These are phyloP conservation scores for Chironomus striatipennis DNA, from an alignment of 1,140 invertebrate species.

Conservation along the genomic window DNA sequence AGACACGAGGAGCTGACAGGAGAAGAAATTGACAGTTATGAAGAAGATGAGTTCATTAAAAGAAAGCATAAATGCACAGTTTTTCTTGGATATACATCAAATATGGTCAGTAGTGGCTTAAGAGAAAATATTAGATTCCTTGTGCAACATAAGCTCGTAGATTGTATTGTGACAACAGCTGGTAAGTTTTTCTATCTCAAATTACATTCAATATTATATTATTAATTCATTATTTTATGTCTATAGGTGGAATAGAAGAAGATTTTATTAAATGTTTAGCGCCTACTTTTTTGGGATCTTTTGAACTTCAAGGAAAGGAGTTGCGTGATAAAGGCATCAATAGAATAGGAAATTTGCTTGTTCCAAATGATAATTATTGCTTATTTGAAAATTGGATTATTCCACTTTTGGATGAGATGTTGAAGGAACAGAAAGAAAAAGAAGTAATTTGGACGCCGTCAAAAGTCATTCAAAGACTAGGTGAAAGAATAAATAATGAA, in stretches of 20 bases:
- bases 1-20: constrained; percentile 54
- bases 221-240: background rate
- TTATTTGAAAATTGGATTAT: constrained; percentile 97
- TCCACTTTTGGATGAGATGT: constrained; percentile 86
- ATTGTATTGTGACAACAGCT: constrained; percentile 95
- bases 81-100: constrained; percentile 97
- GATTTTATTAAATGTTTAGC: constrained; percentile 98
- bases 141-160: constrained; percentile 78
- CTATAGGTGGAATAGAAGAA: constrained; percentile 85
- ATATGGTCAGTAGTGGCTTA: constrained; percentile 91
- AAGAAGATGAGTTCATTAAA: constrained; percentile 71
- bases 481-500: constrained; percentile 83
- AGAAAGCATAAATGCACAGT: constrained; percentile 83
- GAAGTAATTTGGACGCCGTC: constrained; percentile 87
- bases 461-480: constrained; percentile 72
- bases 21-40: constrained; percentile 56
- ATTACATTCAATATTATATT: background rate
- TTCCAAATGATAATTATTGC: constrained; percentile 99
- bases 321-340: constrained; percentile 88
- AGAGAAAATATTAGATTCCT: constrained; percentile 85
- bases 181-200: constrained; percentile 35
- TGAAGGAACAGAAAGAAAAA: constrained; percentile 75
- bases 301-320: constrained; percentile 68
- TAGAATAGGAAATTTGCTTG: constrained; percentile 93
- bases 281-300: constrained; percentile 83